Conservation (phyloP, 2,888 invertebrate genomes). For the Lepidochitona cinerea region DNA sequence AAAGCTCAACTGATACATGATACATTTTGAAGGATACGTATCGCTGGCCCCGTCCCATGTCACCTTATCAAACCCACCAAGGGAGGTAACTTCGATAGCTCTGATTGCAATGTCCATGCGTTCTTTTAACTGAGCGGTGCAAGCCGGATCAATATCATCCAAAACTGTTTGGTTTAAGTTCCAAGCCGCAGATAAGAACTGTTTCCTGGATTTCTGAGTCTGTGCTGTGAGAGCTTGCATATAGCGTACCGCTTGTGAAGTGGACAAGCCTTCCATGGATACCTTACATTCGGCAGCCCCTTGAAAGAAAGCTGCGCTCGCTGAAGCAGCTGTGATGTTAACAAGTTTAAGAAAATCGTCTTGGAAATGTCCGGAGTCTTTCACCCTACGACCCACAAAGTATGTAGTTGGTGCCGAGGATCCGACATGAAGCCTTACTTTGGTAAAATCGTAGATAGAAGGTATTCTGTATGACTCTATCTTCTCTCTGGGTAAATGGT, state of each 20-base stretch:
- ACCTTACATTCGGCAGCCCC: slow-evolving; percentile 47
- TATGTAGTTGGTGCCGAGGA: slow-evolving; percentile 44
- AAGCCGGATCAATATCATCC: slow-evolving; percentile 31
- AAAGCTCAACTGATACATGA: slow-evolving; percentile 49
- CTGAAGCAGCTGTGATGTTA: slow-evolving; percentile 43
- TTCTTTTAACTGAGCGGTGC: slow-evolving; percentile 20
- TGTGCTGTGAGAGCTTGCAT: slow-evolving; percentile 41
- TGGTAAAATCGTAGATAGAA: slow-evolving; percentile 42
- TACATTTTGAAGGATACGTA: slow-evolving; percentile 49
- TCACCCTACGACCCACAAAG: slow-evolving; percentile 42
- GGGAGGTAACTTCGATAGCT: slow-evolving; percentile 39
- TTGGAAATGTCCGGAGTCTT: slow-evolving; percentile 46
- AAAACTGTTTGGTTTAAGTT: slow-evolving; percentile 42
- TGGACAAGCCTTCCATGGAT: slow-evolving; percentile 45
- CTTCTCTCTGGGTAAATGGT: slow-evolving; percentile 35
- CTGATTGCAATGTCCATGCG: slow-evolving; percentile 41
- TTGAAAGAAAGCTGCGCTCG: slow-evolving; percentile 42
- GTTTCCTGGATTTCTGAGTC: slow-evolving; percentile 35
- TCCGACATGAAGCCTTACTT: slow-evolving; percentile 46
- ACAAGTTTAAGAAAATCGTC: slow-evolving; percentile 47
- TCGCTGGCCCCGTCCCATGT: slow-evolving; percentile 52
- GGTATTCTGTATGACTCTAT: slow-evolving; percentile 50
- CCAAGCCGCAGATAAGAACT: slow-evolving; percentile 47
- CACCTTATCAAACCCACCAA: slow-evolving; percentile 46
- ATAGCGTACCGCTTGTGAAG: slow-evolving; percentile 41